phyloP scores from a whole-genome alignment of 1,140 invertebrate genomes.

The Stenopsyche tienmushanensis region DNA sequence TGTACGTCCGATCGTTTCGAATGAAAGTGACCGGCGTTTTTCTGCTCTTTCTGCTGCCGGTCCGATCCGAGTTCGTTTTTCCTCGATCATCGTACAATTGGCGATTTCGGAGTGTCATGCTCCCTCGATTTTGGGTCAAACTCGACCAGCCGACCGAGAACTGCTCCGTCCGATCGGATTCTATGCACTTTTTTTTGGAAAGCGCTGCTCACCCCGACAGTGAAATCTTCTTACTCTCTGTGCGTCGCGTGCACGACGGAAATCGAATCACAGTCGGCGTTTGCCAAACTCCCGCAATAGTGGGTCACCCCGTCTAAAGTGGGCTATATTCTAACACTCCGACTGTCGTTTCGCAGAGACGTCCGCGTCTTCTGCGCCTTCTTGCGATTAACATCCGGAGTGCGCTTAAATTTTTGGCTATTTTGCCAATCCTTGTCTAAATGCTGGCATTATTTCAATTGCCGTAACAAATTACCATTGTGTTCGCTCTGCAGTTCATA shows the following conservation, averaged over 20 bases:
- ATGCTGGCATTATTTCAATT: too few relatives aligned
- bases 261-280: not conserved
- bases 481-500: too few relatives aligned
- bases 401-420: too few relatives aligned
- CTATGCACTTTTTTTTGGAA: conserved; percentile 23
- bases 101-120: conserved; percentile 20
- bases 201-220: conserved; percentile 16
- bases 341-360: not conserved
- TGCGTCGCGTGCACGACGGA: not conserved
- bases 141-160: conserved; percentile 11
- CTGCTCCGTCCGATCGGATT: not conserved
- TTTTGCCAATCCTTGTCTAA: too few relatives aligned
- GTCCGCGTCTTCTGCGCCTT: too few relatives aligned
- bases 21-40: not conserved
- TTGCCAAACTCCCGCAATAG: not conserved
- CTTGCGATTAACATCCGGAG: too few relatives aligned
- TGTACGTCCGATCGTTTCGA: not conserved
- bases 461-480: too few relatives aligned
- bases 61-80: not conserved
- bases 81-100: not conserved
- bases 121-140: conserved; percentile 26
- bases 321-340: not conserved
- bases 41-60: not conserved
- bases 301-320: not conserved
- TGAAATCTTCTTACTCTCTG: conserved; percentile 11